Evolutionary conservation across 1,140 invertebrate species (phyloP), one percentile per base, ranked within the genome.

Genomic region (Tetragonula clypearis): DNA sequence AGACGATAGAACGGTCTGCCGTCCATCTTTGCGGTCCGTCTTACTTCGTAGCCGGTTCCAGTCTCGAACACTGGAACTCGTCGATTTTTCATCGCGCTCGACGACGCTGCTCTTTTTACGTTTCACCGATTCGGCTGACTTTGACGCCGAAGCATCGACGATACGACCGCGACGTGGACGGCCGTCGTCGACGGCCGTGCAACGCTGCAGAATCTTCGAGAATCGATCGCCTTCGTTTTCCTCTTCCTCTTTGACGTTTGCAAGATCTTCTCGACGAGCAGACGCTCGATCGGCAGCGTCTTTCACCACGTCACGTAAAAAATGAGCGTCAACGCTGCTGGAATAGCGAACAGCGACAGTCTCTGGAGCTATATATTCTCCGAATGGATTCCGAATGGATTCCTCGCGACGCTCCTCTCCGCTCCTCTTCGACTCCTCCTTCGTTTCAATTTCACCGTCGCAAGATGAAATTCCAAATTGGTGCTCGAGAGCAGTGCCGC

Each of bases 211-310:
- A 23, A 60, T 15, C 1, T 65, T n/a, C 1, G 62, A 23, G 6
- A 49, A 58, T 58, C 53, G 19, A 0, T 87, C 26, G 0, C 72
- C 35, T 17, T 90, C 83, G 15, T 78, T 84, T 65, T 88, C 90
- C 60, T 91, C 87, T 72, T 93, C 94, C 41, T 94, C 94, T 11
- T 91, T 90, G 53, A 94, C 94, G 15, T 82, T 86, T 5, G 87
- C 89, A 12, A 94, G 88, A 85, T 94, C 91, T 26, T 93, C 91
- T 41, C 93, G 88, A 55, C 85, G 87, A 12, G 82, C 0, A 2
- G 91, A 85, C 12, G 88, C 30, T 56, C 91, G 75, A n/a, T 94
- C 90, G 26, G 88, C 88, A 53, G 69, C 60, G 1, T 66, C 77
- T 65, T 91, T 91, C 0, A 91, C 86, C 0, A 91, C 86, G 3